Conservation (phyloP, 2,113 vertebrate species). For the Salvator merianae region DNA sequence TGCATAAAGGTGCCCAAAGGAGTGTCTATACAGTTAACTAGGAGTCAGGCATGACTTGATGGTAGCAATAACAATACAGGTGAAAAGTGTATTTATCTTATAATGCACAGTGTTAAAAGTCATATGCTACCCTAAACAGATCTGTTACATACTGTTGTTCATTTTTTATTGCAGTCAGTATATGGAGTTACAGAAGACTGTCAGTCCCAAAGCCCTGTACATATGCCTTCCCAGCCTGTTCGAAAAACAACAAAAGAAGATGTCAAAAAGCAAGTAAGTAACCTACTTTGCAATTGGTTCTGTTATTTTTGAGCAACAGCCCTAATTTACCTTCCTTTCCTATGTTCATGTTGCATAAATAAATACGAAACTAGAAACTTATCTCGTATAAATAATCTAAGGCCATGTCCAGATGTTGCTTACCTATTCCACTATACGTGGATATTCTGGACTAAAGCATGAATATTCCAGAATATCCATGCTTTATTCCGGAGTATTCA, state of each 20-base stretch:
- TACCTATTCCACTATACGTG: no score
- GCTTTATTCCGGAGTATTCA: no score
- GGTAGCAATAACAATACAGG: no score
- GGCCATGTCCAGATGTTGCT: no score
- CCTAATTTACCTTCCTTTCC: background rate
- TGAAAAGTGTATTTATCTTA: background rate
- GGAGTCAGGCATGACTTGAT: no score
- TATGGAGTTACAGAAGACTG: slow-evolving; percentile 90
- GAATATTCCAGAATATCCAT: no score
- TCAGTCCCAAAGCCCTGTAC: slow-evolving; percentile 88
- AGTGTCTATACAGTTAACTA: no score
- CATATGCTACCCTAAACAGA: background rate
- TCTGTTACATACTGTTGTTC: background rate
- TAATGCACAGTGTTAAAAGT: background rate
- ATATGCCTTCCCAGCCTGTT: slow-evolving; percentile 81
- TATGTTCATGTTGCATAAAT: background rate
- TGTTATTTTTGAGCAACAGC: slow-evolving; percentile 1
- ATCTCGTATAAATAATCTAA: no score
- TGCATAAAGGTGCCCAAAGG: no score
- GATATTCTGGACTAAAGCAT: no score
- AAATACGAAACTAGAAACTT: background rate
- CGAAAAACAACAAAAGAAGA: slow-evolving; percentile 92
- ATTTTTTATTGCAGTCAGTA: slow-evolving; percentile 80
- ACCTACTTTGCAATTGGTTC: rapidly evolving
- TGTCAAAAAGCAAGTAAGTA: slow-evolving; percentile 86